These are phyloP conservation scores for Eucriotettix oculatus DNA, from an alignment of 2,888 invertebrate species.

Conservation along the genomic window DNA sequence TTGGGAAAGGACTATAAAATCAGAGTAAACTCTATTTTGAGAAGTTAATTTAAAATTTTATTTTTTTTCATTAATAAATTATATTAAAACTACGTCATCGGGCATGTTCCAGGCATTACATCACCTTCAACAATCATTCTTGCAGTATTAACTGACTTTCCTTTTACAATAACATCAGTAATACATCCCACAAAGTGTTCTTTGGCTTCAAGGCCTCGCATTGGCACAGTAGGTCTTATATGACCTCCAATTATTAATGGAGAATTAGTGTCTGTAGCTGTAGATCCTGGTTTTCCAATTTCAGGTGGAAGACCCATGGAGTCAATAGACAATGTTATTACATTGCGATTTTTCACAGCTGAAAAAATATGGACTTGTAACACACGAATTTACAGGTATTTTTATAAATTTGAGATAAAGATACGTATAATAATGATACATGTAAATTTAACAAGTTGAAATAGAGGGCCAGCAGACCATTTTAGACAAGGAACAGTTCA, in stretches of 20 bases:
- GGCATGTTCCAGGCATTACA: not conserved
- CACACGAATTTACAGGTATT: no score
- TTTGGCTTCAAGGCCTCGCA: constrained; percentile 39
- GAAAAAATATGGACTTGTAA: constrained; percentile 17
- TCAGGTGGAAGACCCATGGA: constrained; percentile 56
- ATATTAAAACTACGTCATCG: not conserved
- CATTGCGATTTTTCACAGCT: constrained; percentile 80
- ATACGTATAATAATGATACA: no score
- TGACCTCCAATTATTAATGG: constrained; percentile 87
- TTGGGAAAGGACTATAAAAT: no score
- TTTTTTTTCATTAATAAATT: not conserved
- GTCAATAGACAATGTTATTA: constrained; percentile 76
- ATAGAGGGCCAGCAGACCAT: no score
- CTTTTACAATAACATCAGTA: not conserved
- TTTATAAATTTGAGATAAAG: no score
- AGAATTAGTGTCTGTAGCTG: constrained; percentile 62
- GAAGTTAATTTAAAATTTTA: not conserved
- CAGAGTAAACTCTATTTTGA: not conserved
- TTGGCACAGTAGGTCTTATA: constrained; percentile 31
- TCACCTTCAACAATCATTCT: not conserved
- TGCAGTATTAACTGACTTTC: not conserved
- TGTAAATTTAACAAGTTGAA: no score
- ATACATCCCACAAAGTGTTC: not conserved
- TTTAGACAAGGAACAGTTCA: no score
- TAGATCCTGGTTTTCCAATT: constrained; percentile 43